Evolutionary conservation across 2,888 invertebrate genomes (phyloP), one percentile per base, ranked within the genome.

Genomic region (Oxycera nigricornis): DNA sequence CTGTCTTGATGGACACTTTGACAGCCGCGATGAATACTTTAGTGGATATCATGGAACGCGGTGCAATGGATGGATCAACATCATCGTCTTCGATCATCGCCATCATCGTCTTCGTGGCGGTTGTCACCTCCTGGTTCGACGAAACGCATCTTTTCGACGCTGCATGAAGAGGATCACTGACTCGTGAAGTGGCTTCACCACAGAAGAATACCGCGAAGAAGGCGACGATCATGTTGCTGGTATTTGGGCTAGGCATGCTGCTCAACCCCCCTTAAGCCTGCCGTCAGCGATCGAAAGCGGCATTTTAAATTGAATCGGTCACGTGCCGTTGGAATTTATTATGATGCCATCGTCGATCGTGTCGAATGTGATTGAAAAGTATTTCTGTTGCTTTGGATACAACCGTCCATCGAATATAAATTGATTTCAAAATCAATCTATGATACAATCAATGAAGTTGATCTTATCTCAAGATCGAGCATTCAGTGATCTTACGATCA

Each of bases 11-110:
- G 41, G 65, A 65, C 65, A 65, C 41, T 65, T 65, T 65, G 65
- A 65, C 65, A 65, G 39, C 41, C 35, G 30, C 17, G 39, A 65
- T 65, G 65, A 65, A 65, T 65, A 65, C 65, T 65, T 65, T 65
- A 65, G 65, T 65, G 65, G 39, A 39, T 7, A 41, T 65, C 26
- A 65, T 7, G 20, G 20, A 28, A 26, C 39, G 41, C 17, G 65
- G 24, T 39, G 11, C 65, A 26, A 24, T 41, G 22, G 14, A 4
- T 22, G 17, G 20, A n/a, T 20, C 26, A 31, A n/a, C 31, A 35
- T 61, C 35, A n/a, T 1, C 35, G n/a, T 55, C 55, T 22, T 55
- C 20, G 46, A 22, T 59, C 61, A 20, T 31, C 31, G 31, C 35
- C 35, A 61, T 17, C 61, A 31, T 30, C 9, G 30, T 17, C 30